phyloP scores from a whole-genome alignment of 1,140 invertebrate species.

The Cydia amplana region DNA sequence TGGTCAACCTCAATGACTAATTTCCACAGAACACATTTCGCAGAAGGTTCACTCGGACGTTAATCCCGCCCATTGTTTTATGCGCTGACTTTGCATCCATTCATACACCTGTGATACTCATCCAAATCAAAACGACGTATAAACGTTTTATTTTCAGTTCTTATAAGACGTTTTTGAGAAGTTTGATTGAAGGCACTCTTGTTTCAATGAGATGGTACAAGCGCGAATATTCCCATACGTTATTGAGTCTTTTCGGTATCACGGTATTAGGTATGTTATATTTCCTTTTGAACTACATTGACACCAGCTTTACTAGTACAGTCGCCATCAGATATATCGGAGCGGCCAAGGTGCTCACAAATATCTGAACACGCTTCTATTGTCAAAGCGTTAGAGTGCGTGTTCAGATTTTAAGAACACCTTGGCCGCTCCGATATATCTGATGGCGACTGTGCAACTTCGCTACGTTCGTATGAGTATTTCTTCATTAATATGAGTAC shows the following conservation, averaged over 20 bases:
- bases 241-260: background rate
- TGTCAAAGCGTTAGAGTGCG: too few relatives aligned
- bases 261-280: background rate
- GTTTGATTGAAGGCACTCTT: background rate
- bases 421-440: too few relatives aligned
- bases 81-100: background rate
- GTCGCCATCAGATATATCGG: too few relatives aligned
- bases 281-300: background rate
- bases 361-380: too few relatives aligned
- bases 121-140: background rate
- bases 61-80: background rate
- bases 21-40: conserved; percentile 4
- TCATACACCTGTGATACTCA: background rate
- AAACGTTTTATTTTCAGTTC: background rate
- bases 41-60: background rate
- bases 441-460: too few relatives aligned
- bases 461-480: too few relatives aligned
- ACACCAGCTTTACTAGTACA: too few relatives aligned
- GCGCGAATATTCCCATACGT: conserved; percentile 1
- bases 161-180: background rate
- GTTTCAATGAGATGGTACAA: conserved; percentile 3
- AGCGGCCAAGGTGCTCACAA: too few relatives aligned
- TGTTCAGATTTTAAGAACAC: too few relatives aligned
- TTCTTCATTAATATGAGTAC: too few relatives aligned
- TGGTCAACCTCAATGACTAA: conserved; percentile 1